These are phyloP conservation scores for Callyntrura guangdongensis DNA, from an alignment of 2,888 invertebrate species.

Conservation along the genomic window DNA sequence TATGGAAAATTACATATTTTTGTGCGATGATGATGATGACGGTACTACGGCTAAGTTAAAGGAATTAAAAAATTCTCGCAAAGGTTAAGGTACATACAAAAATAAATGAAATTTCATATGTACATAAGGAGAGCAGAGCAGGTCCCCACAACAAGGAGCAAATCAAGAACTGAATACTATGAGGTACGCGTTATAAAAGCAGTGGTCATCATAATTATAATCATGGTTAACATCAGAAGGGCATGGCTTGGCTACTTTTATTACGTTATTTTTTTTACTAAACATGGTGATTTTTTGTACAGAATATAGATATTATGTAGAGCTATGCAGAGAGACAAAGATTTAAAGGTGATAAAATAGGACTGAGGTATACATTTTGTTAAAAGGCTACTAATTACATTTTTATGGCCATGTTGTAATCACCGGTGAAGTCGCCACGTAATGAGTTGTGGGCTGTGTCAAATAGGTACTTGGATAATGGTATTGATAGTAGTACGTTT, in stretches of 20 bases:
- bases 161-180: background rate
- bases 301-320: constrained; percentile 4
- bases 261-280: constrained; percentile 22
- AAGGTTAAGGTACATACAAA: constrained; percentile 17
- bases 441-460: constrained; percentile 40
- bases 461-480: constrained; percentile 46
- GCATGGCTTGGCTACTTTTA: constrained; percentile 3
- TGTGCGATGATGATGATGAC: background rate
- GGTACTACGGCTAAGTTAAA: no score
- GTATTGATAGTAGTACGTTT: constrained; percentile 49
- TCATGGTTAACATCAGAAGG: background rate
- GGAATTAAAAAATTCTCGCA: background rate
- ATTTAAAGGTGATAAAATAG: constrained; percentile 12
- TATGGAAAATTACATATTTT: background rate
- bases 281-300: background rate
- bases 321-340: no score
- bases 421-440: constrained; percentile 15
- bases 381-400: background rate
- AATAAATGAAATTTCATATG: no score
- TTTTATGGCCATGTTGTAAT: constrained; percentile 33
- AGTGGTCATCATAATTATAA: no score
- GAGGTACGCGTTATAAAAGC: no score
- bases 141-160: background rate
- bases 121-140: no score
- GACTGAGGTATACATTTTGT: background rate